A percentile compares a stretch with the other conserved stretches of the same genome.
These are phyloP conservation scores for Alcedo quadribrachys DNA, from an alignment of 2,797 vertebrate genomes.

Conservation along the genomic window DNA sequence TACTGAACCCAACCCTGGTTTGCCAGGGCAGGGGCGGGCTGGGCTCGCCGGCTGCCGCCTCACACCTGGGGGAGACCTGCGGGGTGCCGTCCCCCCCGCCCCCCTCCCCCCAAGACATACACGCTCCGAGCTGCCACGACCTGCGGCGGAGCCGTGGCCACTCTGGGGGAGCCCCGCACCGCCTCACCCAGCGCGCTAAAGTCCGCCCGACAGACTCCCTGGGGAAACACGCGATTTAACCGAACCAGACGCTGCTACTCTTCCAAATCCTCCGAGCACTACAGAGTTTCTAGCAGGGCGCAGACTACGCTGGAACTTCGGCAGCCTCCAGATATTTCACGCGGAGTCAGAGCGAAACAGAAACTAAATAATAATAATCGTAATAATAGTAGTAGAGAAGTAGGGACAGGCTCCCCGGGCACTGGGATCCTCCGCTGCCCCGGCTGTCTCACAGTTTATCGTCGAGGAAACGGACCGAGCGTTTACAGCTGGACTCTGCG, in stretches of 20 bases:
- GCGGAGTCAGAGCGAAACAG: slow-evolving; percentile 70
- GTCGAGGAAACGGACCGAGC: not conserved
- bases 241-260: not conserved
- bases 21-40: not conserved
- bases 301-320: not conserved
- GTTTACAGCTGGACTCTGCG: not conserved
- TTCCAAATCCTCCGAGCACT: not conserved
- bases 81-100: not conserved
- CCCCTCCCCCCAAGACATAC: no score
- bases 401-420: not conserved
- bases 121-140: not conserved
- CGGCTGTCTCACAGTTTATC: not conserved
- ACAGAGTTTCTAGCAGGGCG: not conserved
- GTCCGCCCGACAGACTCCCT: not conserved
- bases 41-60: not conserved
- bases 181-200: not conserved
- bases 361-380: slow-evolving; percentile 64
- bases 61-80: not conserved
- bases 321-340: not conserved
- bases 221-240: not conserved
- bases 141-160: not conserved
- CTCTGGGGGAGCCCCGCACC: not conserved
- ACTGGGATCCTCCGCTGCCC: not conserved
- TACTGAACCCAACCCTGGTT: not conserved
- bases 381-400: not conserved